A percentile compares a stretch with the other conserved stretches of the same genome.
Evolutionary conservation across 2,797 vertebrate genomes (phyloP).

Genomic region (Tiaroga cobitis): DNA sequence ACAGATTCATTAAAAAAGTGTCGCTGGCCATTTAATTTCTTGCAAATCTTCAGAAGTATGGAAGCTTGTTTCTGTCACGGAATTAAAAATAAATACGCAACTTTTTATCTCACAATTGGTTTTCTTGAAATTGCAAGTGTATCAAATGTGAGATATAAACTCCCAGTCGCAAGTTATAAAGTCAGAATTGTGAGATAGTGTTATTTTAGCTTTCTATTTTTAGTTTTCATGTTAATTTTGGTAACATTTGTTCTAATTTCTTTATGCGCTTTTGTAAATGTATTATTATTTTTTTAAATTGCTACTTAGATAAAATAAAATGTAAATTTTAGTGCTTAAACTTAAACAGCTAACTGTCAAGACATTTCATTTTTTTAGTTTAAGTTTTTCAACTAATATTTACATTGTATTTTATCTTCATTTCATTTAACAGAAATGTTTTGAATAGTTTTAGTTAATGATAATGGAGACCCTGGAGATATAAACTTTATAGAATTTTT

Average conservation of each 20-base stretch:
- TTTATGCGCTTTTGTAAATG: neutral
- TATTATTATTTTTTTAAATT: neutral
- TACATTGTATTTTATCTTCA: neutral
- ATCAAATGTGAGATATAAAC: neutral
- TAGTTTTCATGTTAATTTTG: neutral
- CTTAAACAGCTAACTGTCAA: no score
- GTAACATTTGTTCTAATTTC: accelerated
- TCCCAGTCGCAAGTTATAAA: neutral
- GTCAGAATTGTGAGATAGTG: neutral
- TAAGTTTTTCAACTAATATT: neutral
- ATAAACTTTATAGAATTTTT: neutral
- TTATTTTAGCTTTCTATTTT: neutral
- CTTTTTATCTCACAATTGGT: neutral
- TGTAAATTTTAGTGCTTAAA: neutral
- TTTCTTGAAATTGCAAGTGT: no score
- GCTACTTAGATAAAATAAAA: neutral
- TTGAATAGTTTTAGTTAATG: neutral
- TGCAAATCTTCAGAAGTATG: neutral
- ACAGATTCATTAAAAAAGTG: neutral
- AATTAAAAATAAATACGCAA: neutral
- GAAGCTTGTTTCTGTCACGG: neutral
- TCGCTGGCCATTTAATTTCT: neutral
- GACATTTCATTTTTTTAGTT: no score
- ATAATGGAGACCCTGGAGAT: neutral
- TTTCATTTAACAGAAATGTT: neutral